Base-by-base conservation (phyloP, 2,797 vertebrate species). In the Meriones psammophilus region DNA sequence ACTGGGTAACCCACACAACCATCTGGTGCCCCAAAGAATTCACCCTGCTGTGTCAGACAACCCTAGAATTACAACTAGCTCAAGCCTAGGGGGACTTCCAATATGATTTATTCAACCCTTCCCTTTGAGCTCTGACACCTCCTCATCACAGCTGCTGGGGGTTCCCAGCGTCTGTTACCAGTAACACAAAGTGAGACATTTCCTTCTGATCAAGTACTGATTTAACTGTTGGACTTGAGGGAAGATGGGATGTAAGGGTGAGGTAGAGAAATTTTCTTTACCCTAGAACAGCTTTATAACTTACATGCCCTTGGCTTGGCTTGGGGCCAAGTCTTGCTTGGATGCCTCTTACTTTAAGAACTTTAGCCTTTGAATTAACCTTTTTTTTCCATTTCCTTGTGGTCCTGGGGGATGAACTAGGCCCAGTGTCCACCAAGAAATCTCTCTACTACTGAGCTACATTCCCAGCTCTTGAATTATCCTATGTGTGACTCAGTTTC, bases 11-110 rank as follows among this genome's bases (percentile, higher is more conserved):
- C 66, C 71, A 66, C 28, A 26, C 69, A 81, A 36, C 64, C 58
- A 91, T 64, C 46, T 77, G 62, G 56, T 42, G 89, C 50, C 69
- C 81, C 76, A 39, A 69, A 89, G 77, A 62, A 36, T 84, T 89
- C 83, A 79, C 56, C 46, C 66, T 62, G 15, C 71, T 89, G 56
- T 76, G 42, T 88, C 80, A 81, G 88, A 36, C 62, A 91, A 46
- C 12, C 68, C 76, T 33, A 64, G 69, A 93, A 81, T 76, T 68
- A n/a, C 56, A 92, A 5, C 24, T 18, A 95, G 36, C 68, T 36
- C 54, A 60, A 64, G 36, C n/a, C n/a, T 84, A 30, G 66, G 62
- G 60, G 5, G 36, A 85, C 66, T 85, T 79, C 79, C n/a, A 10
- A 14, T 73, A 33, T 42, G 20, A 50, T 88, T 88, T 90, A 79